Evolutionary conservation across 1,140 invertebrate species (phyloP).

Genomic region (Lepidurus arcticus): DNA sequence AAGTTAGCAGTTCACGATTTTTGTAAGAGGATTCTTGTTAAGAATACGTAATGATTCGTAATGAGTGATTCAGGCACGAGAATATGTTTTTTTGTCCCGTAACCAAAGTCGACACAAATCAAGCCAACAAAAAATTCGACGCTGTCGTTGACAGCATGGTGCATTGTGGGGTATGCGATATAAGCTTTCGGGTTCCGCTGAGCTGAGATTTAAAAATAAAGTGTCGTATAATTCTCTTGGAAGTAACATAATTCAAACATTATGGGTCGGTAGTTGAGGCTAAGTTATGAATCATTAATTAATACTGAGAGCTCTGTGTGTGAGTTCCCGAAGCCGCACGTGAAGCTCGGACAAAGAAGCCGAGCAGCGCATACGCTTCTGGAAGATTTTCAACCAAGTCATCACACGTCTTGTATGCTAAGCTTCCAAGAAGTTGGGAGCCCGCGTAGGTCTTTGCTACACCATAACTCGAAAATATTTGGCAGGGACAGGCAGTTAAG

Average conservation of each 20-base stretch:
- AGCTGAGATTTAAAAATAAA: background rate
- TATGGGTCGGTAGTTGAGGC: conserved; percentile 1
- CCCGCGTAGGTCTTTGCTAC: background rate
- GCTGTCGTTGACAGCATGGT: background rate
- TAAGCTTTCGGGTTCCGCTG: background rate
- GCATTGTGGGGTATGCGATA: background rate
- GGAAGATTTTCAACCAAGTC: background rate
- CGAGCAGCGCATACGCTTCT: background rate
- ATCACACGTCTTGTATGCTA: background rate
- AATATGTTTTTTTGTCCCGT: background rate
- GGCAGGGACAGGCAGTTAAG: background rate
- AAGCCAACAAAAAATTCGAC: background rate
- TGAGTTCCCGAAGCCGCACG: background rate
- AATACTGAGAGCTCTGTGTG: background rate
- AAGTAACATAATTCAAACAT: background rate
- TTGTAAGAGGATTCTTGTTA: background rate
- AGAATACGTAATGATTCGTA: background rate
- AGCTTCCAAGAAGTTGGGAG: background rate
- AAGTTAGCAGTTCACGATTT: background rate
- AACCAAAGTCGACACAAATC: background rate
- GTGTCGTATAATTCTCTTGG: background rate
- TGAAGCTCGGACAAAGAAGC: background rate
- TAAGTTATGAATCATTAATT: conserved; percentile 22
- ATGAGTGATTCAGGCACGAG: background rate
- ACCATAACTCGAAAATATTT: background rate